phyloP scores from a whole-genome alignment of 2,888 invertebrate genomes.

The Drosophila cognata region DNA sequence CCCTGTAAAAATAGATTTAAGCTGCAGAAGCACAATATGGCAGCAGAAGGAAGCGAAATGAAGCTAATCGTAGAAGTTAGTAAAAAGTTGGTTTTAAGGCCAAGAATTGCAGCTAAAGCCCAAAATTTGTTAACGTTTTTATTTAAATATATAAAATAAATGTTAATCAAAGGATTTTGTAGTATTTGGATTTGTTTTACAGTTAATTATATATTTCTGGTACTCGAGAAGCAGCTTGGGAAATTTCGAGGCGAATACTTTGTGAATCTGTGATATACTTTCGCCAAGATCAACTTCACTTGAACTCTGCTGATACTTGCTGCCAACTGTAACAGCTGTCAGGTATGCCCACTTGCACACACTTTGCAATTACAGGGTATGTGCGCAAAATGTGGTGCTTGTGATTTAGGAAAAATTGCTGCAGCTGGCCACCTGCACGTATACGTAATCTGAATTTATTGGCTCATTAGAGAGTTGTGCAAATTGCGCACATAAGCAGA shows the following conservation, averaged over 20 bases:
- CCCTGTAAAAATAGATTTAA: neutral
- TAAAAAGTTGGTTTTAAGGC: fast-evolving
- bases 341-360: neutral
- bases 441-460: conserved; percentile 79
- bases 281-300: no score
- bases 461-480: conserved; percentile 68
- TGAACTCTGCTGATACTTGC: neutral
- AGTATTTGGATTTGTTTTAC: neutral
- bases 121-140: neutral
- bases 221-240: no score
- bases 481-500: conserved; percentile 45
- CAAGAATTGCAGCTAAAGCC: neutral
- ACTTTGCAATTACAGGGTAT: conserved; percentile 13
- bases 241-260: no score
- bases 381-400: conserved; percentile 29
- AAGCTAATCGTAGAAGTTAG: neutral
- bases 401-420: conserved; percentile 74
- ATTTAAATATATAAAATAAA: neutral
- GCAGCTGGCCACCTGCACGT: conserved; percentile 77
- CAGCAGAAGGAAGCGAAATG: neutral
- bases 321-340: no score
- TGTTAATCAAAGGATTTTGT: neutral
- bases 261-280: no score
- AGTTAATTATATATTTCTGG: no score
- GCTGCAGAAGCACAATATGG: neutral